Percentiles rank a stretch among this genome's conserved stretches.
phyloP scores from a whole-genome alignment of 2,888 invertebrate species.

The Cheilosia vernalis region DNA sequence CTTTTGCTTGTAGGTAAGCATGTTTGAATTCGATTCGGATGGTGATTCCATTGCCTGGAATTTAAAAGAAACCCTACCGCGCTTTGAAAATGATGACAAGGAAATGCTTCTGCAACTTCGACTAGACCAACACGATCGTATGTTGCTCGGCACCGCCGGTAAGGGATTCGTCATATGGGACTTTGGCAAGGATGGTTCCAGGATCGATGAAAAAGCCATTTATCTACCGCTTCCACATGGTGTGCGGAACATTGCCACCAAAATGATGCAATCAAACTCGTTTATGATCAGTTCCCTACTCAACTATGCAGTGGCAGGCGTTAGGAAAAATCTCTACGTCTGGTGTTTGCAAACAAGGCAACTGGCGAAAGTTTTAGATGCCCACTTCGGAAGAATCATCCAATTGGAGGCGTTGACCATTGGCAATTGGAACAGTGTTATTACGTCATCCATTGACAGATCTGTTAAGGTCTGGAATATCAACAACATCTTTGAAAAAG shows the following conservation, averaged over 20 bases:
- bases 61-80: conserved; percentile 86
- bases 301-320: conserved; percentile 97
- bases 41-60: conserved; percentile 84
- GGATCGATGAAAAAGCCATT: conserved; percentile 85
- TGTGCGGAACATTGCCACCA: conserved; percentile 95
- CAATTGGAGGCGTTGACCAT: conserved; percentile 94
- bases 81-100: conserved; percentile 88
- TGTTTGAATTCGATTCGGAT: conserved; percentile 79
- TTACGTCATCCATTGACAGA: conserved; percentile 98
- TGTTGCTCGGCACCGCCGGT: conserved; percentile 92
- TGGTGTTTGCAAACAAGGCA: conserved; percentile 93
- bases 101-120: conserved; percentile 92
- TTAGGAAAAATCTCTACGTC: conserved; percentile 96
- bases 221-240: conserved; percentile 91
- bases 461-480: conserved; percentile 99
- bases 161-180: conserved; percentile 94
- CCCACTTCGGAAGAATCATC: conserved; percentile 98
- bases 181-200: conserved; percentile 84
- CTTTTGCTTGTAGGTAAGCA: conserved; percentile 76
- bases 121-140: conserved; percentile 91
- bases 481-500: conserved; percentile 98
- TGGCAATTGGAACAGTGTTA: conserved; percentile 95
- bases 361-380: conserved; percentile 95
- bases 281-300: conserved; percentile 95
- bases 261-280: conserved; percentile 94